Conservation (phyloP, 2,888 invertebrate genomes). For the Lymantria dispar region DNA sequence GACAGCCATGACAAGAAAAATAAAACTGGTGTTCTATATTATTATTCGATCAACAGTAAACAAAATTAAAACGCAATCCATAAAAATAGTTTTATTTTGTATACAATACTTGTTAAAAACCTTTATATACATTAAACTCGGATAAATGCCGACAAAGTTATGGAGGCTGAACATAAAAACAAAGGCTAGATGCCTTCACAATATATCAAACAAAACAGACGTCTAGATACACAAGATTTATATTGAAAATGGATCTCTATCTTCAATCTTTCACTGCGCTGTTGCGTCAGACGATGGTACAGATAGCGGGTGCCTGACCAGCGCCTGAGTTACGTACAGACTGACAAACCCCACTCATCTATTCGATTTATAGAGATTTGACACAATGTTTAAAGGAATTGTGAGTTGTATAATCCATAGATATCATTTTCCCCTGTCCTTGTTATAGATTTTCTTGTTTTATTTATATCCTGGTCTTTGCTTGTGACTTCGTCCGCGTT, state of each 20-base stretch:
- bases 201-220: slow-evolving; percentile 31
- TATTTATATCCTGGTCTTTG: too few relatives aligned
- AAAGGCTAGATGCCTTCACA: slow-evolving; percentile 12
- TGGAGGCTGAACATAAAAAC: background rate
- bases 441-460: too few relatives aligned
- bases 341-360: slow-evolving; percentile 31
- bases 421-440: too few relatives aligned
- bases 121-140: too few relatives aligned
- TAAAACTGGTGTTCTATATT: too few relatives aligned
- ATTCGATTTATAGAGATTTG: slow-evolving; percentile 22
- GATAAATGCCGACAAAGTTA: background rate
- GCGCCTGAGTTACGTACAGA: slow-evolving; percentile 45
- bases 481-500: too few relatives aligned
- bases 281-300: slow-evolving; percentile 39
- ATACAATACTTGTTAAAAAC: too few relatives aligned
- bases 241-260: slow-evolving; percentile 38
- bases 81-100: too few relatives aligned
- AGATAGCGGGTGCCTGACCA: slow-evolving; percentile 33
- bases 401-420: too few relatives aligned
- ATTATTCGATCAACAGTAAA: too few relatives aligned
- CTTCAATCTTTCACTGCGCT: slow-evolving; percentile 38
- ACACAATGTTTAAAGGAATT: slow-evolving; percentile 1
- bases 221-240: slow-evolving; percentile 36
- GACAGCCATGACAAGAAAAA: too few relatives aligned
- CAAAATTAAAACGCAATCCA: too few relatives aligned